Conservation (phyloP, 2,797 vertebrate genomes). For the Sebastes baramenuke region DNA sequence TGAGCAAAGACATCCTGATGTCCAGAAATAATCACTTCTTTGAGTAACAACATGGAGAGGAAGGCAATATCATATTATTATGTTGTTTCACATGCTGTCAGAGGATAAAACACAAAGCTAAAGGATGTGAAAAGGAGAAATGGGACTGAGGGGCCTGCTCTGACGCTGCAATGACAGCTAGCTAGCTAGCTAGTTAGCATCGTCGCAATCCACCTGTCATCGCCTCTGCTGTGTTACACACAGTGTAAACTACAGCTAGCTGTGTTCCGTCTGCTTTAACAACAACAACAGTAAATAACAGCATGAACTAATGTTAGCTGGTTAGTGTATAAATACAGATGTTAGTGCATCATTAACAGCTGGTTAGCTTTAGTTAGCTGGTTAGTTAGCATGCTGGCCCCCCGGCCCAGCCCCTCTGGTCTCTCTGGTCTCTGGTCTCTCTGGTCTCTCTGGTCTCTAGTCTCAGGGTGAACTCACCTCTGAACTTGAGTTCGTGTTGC, state of each 20-base stretch:
- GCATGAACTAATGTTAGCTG: accelerated
- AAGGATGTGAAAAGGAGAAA: constrained; percentile 21
- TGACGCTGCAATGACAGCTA: constrained; percentile 75
- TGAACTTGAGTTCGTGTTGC: constrained; percentile 92
- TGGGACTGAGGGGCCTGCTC: constrained; percentile 46
- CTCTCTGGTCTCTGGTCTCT: no score
- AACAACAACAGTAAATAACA: background rate
- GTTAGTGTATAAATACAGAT: background rate
- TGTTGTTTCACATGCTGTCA: background rate
- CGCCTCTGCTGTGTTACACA: background rate
- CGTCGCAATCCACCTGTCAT: constrained; percentile 58
- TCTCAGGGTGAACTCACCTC: constrained; percentile 80
- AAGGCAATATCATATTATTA: no score
- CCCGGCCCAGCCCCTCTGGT: constrained; percentile 58
- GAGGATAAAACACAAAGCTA: background rate
- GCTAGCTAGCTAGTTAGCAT: constrained; percentile 39
- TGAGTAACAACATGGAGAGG: no score
- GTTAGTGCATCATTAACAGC: background rate
- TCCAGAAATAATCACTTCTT: no score
- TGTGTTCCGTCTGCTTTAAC: background rate
- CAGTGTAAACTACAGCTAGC: background rate
- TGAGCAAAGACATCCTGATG: no score
- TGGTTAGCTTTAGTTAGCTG: constrained; percentile 11
- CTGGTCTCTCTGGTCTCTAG: no score
- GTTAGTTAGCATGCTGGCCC: background rate